A percentile compares a stretch with the other conserved stretches of the same genome.
Evolutionary conservation across 2,113 vertebrate species (phyloP).

Genomic region (Brachyhypopomus occidentalis): DNA sequence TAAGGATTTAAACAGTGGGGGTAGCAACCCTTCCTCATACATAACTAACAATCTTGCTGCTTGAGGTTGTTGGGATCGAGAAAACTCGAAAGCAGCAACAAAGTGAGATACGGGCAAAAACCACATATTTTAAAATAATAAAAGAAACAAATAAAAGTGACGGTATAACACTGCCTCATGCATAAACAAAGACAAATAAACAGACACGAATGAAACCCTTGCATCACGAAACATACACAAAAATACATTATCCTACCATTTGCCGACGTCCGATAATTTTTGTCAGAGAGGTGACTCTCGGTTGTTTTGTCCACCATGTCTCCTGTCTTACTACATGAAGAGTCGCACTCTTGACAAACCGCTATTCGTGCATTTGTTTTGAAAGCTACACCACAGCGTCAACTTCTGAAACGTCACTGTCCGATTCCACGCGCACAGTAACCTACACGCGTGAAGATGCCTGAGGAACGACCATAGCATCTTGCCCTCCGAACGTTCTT

Average conservation of each 20-base stretch:
- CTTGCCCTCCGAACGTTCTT: not conserved
- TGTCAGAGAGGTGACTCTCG: constrained; percentile 1
- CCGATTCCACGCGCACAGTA: not conserved
- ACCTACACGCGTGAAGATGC: constrained; percentile 14
- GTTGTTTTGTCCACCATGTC: constrained; percentile 41
- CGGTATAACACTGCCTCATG: no score
- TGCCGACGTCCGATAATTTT: not conserved
- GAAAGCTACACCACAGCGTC: not conserved
- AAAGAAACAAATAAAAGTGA: no score
- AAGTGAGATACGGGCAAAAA: no score
- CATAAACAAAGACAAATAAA: not conserved
- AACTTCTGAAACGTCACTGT: constrained; percentile 13
- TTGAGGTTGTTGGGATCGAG: no score
- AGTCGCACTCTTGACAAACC: not conserved
- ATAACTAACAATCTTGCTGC: no score
- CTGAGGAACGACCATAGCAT: constrained; percentile 7
- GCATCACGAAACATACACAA: not conserved
- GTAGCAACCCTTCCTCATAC: not conserved
- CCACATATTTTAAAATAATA: no score
- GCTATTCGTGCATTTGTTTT: not conserved
- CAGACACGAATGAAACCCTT: not conserved
- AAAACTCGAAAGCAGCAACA: no score
- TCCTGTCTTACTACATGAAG: not conserved
- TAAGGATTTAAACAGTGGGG: no score
- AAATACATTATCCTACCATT: constrained; percentile 15